Evolutionary conservation across 2,113 vertebrate genomes (phyloP).

Genomic region (Gasterosteus nipponicus): DNA sequence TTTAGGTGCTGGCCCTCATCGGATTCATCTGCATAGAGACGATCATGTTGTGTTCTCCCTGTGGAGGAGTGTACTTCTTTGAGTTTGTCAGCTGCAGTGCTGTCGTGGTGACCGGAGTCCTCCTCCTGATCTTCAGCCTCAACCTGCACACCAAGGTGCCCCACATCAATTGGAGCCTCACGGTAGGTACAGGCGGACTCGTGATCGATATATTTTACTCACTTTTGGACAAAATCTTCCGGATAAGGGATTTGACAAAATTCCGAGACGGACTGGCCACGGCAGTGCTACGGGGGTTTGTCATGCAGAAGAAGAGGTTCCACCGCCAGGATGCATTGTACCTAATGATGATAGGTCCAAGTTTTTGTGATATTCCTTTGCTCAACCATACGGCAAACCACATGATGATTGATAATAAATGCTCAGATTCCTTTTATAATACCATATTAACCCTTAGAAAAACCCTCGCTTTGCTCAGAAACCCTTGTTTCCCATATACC

Average conservation of each 20-base stretch:
- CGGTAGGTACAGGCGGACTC: conserved; percentile 80
- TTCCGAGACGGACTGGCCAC: background rate
- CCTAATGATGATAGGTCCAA: background rate
- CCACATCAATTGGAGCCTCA: conserved; percentile 97
- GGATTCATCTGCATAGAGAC: conserved; percentile 98
- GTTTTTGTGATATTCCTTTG: background rate
- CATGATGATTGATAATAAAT: background rate
- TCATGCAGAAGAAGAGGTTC: background rate
- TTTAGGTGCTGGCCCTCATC: conserved; percentile 88
- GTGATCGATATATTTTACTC: background rate
- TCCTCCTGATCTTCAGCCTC: conserved; percentile 93
- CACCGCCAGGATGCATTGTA: background rate
- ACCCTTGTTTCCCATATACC: background rate
- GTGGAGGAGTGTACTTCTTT: conserved; percentile 96
- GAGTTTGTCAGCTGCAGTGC: conserved; percentile 99
- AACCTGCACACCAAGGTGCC: conserved; percentile 92
- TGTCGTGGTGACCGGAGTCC: conserved; percentile 91
- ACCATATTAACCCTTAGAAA: background rate
- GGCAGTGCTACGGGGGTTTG: too few species aligned
- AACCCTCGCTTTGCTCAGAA: background rate
- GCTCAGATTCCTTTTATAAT: background rate
- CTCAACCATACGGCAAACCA: background rate
- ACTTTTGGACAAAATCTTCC: background rate
- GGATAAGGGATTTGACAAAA: background rate
- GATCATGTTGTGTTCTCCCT: conserved; percentile 94